Base-by-base conservation (phyloP, 2,888 invertebrate genomes). In the Resseliella maxima region DNA sequence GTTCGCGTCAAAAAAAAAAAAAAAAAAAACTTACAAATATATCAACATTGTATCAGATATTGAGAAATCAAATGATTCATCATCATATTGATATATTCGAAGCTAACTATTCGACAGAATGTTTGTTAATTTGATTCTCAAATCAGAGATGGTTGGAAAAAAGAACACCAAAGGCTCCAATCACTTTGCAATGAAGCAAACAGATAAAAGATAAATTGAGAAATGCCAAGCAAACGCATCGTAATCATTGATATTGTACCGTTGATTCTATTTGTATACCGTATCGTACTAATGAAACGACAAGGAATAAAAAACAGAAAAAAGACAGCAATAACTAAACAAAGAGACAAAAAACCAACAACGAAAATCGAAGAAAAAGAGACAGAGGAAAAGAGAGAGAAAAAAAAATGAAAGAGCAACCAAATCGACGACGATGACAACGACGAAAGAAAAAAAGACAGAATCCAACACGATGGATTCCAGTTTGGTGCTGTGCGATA, bases 171-270 rank as follows among this genome's bases (percentile, higher is more conserved):
- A n/a, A n/a, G n/a, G 24, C 27, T 27, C 24, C 3, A 59, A 59
- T 3, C 59, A 59, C 0, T 8, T 24, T 8, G 27, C 27, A 59
- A 59, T 12, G 15, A 72, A 18, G 15, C 6, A 72, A 5, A 8
- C 12, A 72, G 72, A 72, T 72, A 72, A 72, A 72, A 72, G 72
- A 31, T 72, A 18, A 1, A 35, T 72, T 72, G 31, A 72, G 72
- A 72, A 72, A 72, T 72, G 72, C 35, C 72, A 72, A 72, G 35
- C 72, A 35, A 72, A 72, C 72, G 72, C 72, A 72, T 72, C 31
- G 72, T 72, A 72, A 72, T 72, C 72, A 72, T n/a, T 18, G 72
- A 72, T 72, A 72, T 72, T 35, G 72, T 72, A 72, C 35, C 35
- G 72, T 72, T 35, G 15, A 72, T 72, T 72, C 72, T 72, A 72